Evolutionary conservation across 2,113 vertebrate species (phyloP).

Genomic region (Tor tambroides): DNA sequence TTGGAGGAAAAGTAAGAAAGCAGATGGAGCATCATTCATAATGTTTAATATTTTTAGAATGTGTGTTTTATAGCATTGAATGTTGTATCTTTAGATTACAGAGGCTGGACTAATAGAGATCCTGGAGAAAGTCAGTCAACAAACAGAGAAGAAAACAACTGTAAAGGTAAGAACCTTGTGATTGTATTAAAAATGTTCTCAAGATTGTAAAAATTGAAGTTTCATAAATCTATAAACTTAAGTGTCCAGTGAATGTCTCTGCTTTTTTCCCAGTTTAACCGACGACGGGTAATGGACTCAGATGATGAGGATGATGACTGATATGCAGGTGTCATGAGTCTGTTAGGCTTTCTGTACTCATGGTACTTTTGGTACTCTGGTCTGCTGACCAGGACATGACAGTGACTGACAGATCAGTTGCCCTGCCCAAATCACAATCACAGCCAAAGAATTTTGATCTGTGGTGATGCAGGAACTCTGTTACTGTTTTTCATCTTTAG

Average conservation of each 20-base stretch:
- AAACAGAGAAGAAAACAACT: slow-evolving; percentile 96
- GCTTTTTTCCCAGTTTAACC: slow-evolving; percentile 85
- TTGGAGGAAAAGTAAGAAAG: slow-evolving; percentile 88
- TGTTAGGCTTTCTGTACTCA: slow-evolving; percentile 31
- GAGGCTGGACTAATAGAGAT: slow-evolving; percentile 97
- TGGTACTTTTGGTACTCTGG: slow-evolving; percentile 37
- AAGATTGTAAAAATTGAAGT: neutral
- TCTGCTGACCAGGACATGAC: slow-evolving; percentile 45
- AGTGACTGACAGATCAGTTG: slow-evolving; percentile 9
- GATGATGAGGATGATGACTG: slow-evolving; percentile 90
- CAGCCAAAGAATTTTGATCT: slow-evolving; percentile 36
- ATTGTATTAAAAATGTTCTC: neutral
- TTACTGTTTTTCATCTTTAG: slow-evolving; percentile 1
- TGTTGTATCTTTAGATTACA: slow-evolving; percentile 80
- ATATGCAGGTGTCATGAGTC: slow-evolving; percentile 22
- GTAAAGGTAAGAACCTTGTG: slow-evolving; percentile 83
- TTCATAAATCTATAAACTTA: neutral
- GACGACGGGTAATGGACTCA: slow-evolving; percentile 95
- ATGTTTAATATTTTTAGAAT: neutral
- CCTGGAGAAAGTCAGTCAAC: slow-evolving; percentile 97
- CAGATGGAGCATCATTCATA: neutral
- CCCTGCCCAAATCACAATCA: slow-evolving; percentile 34
- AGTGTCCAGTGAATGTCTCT: neutral
- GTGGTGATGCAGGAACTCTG: neutral
- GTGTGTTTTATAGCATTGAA: neutral